A percentile compares a stretch with the other conserved stretches of the same genome.
phyloP scores from a whole-genome alignment of 2,888 invertebrate genomes.

The Drosophila barbarae region DNA sequence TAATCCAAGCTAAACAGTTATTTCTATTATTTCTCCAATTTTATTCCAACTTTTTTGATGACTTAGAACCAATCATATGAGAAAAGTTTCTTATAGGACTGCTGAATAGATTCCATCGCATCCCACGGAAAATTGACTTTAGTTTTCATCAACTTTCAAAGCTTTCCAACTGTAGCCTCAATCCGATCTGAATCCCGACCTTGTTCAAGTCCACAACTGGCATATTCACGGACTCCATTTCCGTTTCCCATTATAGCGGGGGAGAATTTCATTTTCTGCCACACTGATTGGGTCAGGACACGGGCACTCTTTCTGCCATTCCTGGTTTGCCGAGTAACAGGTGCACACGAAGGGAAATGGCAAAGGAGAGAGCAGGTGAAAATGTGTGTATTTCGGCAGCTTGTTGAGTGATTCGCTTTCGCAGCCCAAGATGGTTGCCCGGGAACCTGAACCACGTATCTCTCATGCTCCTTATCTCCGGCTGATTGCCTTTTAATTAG shows the following conservation, averaged over 20 bases:
- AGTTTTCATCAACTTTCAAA: slow-evolving; percentile 25
- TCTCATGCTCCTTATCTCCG: slow-evolving; percentile 8
- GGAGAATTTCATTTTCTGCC: slow-evolving; percentile 28
- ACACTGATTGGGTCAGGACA: slow-evolving; percentile 25
- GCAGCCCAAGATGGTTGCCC: slow-evolving; percentile 20
- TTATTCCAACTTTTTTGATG: slow-evolving; percentile 23
- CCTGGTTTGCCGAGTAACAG: slow-evolving; percentile 48
- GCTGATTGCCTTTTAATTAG: slow-evolving; percentile 66
- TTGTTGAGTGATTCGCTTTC: slow-evolving; percentile 32
- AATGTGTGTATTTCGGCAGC: slow-evolving; percentile 38
- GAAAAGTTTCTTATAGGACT: slow-evolving; percentile 13
- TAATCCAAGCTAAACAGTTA: background rate
- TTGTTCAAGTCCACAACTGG: slow-evolving; percentile 9
- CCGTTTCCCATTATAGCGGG: slow-evolving; percentile 54
- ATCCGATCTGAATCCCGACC: slow-evolving; percentile 12
- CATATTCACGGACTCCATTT: slow-evolving; percentile 48
- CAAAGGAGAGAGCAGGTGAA: slow-evolving; percentile 30
- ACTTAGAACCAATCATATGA: slow-evolving; percentile 10
- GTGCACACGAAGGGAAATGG: slow-evolving; percentile 41
- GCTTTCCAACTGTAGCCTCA: background rate
- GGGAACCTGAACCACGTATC: slow-evolving; percentile 11
- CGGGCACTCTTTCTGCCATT: slow-evolving; percentile 13
- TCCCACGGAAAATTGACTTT: background rate
- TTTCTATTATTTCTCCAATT: background rate
- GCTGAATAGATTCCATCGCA: background rate